phyloP scores from a whole-genome alignment of 2,888 invertebrate genomes.

The Noctuana brunneofusca region DNA sequence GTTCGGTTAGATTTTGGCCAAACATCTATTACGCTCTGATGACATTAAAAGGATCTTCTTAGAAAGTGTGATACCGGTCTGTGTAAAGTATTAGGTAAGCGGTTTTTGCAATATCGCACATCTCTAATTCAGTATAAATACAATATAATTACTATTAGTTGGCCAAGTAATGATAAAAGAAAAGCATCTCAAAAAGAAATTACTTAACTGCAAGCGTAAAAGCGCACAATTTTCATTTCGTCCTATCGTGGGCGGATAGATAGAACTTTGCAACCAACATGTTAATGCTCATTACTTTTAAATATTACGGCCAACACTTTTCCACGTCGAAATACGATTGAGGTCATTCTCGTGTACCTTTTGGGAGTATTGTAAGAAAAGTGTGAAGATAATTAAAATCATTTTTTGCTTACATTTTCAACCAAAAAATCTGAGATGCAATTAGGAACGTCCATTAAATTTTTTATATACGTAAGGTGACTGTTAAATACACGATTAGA shows the following conservation, averaged over 20 bases:
- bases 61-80: conserved; percentile 15
- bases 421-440: not conserved
- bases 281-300: conserved; percentile 13
- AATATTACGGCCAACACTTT: conserved; percentile 22
- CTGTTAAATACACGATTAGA: no score
- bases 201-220: no score
- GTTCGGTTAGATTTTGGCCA: no score
- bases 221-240: no score
- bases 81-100: not conserved
- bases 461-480: not conserved
- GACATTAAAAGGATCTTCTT: conserved; percentile 12
- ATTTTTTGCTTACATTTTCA: conserved; percentile 1
- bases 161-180: no score
- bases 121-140: no score
- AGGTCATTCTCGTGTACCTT: conserved; percentile 13
- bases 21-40: conserved; percentile 8
- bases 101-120: not conserved
- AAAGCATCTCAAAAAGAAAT: no score
- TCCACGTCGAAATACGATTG: conserved; percentile 10
- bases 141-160: no score
- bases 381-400: conserved; percentile 17
- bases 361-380: conserved; percentile 11
- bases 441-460: not conserved
- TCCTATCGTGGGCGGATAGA: not conserved
- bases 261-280: not conserved